A percentile compares a stretch with the other conserved stretches of the same genome.
Conservation (phyloP, 2,888 invertebrate species). For the Drosophila hamatofila region DNA sequence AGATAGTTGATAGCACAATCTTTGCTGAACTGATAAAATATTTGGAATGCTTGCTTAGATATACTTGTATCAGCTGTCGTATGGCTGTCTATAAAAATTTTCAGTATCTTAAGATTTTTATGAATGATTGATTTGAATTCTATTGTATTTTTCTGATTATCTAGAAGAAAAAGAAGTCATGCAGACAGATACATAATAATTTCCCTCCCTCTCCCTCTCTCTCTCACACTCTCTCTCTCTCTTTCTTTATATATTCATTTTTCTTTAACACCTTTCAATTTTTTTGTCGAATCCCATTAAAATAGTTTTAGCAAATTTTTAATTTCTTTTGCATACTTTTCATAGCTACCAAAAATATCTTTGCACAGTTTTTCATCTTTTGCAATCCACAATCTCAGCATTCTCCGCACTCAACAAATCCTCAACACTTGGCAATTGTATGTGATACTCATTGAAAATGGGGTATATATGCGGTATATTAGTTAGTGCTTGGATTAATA, state of each 20-base stretch:
- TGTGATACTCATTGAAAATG: not conserved
- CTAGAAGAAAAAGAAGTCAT: too few species aligned
- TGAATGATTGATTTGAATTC: not conserved
- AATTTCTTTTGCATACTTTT: conserved; percentile 8
- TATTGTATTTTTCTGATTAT: too few species aligned
- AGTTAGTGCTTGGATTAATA: not conserved
- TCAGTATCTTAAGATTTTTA: too few species aligned
- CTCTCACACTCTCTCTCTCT: not conserved
- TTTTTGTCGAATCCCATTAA: not conserved
- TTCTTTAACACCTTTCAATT: not conserved
- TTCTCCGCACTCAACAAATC: conserved; percentile 1
- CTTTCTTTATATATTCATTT: not conserved
- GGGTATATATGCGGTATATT: not conserved
- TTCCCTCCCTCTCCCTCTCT: not conserved
- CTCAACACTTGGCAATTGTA: conserved; percentile 6
- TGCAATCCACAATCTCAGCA: conserved; percentile 6
- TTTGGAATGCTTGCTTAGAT: too few species aligned
- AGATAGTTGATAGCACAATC: too few species aligned
- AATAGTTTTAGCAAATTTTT: not conserved
- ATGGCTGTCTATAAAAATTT: too few species aligned
- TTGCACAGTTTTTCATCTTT: not conserved
- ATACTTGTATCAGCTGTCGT: too few species aligned
- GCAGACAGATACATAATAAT: too few species aligned
- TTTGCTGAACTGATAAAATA: too few species aligned
- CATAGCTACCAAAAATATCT: conserved; percentile 10